phyloP scores from a whole-genome alignment of 23 tunicate genomes.

The Halocynthia aurantium region DNA sequence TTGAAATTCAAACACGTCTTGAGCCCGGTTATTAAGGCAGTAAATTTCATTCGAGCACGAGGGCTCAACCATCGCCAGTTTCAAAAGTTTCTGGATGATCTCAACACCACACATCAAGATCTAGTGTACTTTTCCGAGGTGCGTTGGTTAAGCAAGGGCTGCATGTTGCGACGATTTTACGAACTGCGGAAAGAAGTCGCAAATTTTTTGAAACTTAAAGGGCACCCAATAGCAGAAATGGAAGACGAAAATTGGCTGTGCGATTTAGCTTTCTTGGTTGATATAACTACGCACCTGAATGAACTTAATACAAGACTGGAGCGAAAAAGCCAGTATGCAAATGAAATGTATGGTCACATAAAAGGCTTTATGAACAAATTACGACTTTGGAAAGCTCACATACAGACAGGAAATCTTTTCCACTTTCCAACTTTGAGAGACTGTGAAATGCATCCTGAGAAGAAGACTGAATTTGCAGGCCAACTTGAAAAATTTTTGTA shows the following conservation, averaged over 20 bases:
- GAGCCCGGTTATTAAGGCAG: constrained; percentile 7
- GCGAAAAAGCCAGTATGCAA: constrained; percentile 17
- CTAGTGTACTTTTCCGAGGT: constrained; percentile 13
- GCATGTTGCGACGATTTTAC: constrained; percentile 11
- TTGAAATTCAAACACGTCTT: constrained; percentile 2
- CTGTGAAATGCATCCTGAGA: constrained; percentile 12
- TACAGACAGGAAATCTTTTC: constrained; percentile 12
- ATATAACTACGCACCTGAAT: constrained; percentile 4
- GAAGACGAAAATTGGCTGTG: neutral
- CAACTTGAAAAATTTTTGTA: constrained; percentile 35
- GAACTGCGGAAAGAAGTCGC: constrained; percentile 4
- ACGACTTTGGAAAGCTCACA: constrained; percentile 17
- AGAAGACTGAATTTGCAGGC: constrained; percentile 14
- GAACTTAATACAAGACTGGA: neutral
- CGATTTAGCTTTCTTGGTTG: constrained; percentile 13
- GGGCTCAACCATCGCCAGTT: constrained; percentile 17
- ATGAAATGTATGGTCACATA: constrained; percentile 17
- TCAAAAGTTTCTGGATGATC: constrained; percentile 17
- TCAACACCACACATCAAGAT: constrained; percentile 13
- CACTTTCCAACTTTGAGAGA: constrained; percentile 13
- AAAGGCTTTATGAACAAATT: too few relatives aligned
- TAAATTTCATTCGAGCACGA: constrained; percentile 13
- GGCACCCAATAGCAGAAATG: constrained; percentile 3
- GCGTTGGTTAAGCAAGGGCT: constrained; percentile 18
- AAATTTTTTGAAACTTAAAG: constrained; percentile 10